Conservation (phyloP, 2,888 invertebrate species). For the Dioctria linearis region DNA sequence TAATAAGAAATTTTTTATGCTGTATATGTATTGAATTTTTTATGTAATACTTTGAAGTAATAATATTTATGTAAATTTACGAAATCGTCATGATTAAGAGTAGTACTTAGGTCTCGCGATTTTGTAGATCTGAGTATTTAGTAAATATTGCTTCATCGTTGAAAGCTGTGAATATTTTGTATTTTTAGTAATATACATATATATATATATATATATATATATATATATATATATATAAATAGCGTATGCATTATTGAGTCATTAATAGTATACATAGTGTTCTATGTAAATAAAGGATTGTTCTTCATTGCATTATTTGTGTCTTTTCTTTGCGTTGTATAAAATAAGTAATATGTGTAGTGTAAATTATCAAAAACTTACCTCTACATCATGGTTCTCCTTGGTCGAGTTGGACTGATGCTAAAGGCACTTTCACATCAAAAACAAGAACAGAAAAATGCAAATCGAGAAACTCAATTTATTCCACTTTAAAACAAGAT, state of each 20-base stretch:
- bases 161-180: slow-evolving; percentile 37
- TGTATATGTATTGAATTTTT: not conserved
- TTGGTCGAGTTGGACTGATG: too few species aligned
- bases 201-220: too few species aligned
- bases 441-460: too few species aligned
- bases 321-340: too few species aligned
- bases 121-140: not conserved
- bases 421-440: too few species aligned
- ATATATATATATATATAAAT: not conserved
- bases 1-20: too few species aligned
- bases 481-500: too few species aligned
- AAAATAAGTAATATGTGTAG: too few species aligned
- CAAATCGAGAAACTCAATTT: too few species aligned
- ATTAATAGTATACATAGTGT: slow-evolving; percentile 21
- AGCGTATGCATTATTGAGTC: slow-evolving; percentile 18
- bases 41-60: not conserved
- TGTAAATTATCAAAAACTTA: too few species aligned
- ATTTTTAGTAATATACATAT: slow-evolving; percentile 13
- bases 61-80: too few species aligned
- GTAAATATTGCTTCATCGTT: slow-evolving; percentile 12
- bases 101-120: not conserved
- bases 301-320: not conserved
- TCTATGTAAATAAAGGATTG: slow-evolving; percentile 37
- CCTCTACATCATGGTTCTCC: too few species aligned
- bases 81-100: not conserved